Evolutionary conservation across 2,113 vertebrate genomes (phyloP), one percentile per base, ranked within the genome.

Genomic region (Heloderma charlesbogerti): DNA sequence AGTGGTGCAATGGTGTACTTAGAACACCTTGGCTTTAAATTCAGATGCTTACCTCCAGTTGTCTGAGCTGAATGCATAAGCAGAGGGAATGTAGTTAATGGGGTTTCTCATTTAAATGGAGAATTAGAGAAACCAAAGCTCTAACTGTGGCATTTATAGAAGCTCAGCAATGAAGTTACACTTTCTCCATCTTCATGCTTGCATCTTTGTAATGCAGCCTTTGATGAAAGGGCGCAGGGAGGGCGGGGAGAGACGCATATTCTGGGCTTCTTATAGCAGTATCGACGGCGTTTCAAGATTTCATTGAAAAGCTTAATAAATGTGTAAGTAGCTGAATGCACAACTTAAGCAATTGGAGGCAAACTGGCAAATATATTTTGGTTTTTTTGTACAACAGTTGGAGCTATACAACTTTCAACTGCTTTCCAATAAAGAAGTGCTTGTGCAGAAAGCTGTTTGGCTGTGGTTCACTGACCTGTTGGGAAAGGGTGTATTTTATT

Each of bases 391-490:
- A 97, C 93, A 83, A 93, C 91, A 94, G 92, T 93, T 96, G 88
- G 94, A 93, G 86, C 90, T 94, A 93, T 92, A 85, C 1, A 0
- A 96, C 92, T 94, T 94, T 29, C 45, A 90, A 88, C 77, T 87
- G 85, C 79, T 95, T 96, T 95, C 84, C 90, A 94, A 95, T 96
- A 95, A 97, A 97, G 91, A 94, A 91, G 83, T 94, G 94, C 93
- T 96, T 95, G 91, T 96, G 95, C 75, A 0, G 94, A 96, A 87
- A 66, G 91, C 45, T 57, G 72, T 63, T 85, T 88, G 54, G 87
- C 78, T 82, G 87, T 22, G 20, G n/a, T 60, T 87, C 40, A 22
- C 84, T 92, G 90, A 54, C 20, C 86, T 1, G 2, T 13, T 81
- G 45, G 48, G 29, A 82, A 18, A 60, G 37, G 51, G 1, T 43